Evolutionary conservation across 2,113 vertebrate species (phyloP), one percentile per base, ranked within the genome.

Genomic region (Hylia prasina): DNA sequence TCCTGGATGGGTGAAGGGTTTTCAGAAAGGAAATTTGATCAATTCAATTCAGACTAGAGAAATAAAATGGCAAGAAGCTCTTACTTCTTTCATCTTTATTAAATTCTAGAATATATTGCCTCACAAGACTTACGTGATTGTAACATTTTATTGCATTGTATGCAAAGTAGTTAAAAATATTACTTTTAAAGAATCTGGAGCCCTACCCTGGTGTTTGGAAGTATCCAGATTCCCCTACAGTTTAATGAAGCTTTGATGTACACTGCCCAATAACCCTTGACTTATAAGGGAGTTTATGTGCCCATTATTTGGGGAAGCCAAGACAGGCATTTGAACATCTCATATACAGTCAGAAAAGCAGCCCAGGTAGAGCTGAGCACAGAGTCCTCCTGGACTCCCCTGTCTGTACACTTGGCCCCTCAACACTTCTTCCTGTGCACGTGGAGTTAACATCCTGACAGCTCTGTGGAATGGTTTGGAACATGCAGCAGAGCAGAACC

Each of bases 31-130:
- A 83, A 92, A 75, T 79, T 31, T 48, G 27, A 79, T 89, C 72
- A 78, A 60, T 56, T 81, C 31, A 35, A 27, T 87, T 86, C 78
- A 86, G 42, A n/a, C 68, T 81, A 42, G 42, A 87, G 72, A 93
- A 91, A 60, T 35, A 87, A 86, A 92, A 83, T 33, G 18, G 28
- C 30, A 76, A 75, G 27, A 33, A 14, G 19, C 23, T 65, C 25
- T 91, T 87, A 65, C 23, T 96, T 61, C 54, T 94, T 95, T 86
- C 21, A 72, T 80, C 47, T 84, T 53, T 88, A 70, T 86, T 88
- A 63, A 91, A 82, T 86, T 77, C 63, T 73, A 51, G 24, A 31
- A 13, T 80, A 16, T 6, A 0, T 60, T 93, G 85, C 82, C 60
- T 73, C 77, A 66, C 9, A 58, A 72, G 70, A 57, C 30, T 69